Base-by-base conservation (phyloP, 1,140 invertebrate genomes). In the Dolichoris vasculosae region DNA sequence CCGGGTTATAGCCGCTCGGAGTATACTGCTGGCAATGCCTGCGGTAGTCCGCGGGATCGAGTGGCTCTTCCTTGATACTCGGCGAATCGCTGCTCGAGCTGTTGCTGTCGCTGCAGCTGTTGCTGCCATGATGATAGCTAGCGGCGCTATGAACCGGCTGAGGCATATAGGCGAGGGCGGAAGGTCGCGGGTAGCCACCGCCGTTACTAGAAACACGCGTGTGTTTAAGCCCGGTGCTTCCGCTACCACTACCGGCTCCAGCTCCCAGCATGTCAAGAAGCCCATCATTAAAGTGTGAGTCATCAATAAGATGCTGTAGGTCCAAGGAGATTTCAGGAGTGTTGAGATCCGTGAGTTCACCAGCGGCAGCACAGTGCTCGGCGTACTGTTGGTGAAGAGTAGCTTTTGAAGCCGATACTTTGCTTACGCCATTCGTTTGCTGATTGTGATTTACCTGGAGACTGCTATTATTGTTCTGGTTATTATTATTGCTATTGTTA, bases 251-350 rank as follows among this genome's bases (percentile, higher is more conserved):
- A 26, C n/a, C 69, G 43, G 30, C 32, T n/a, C 94, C 71, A 9
- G 89, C 94, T n/a, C 94, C 95, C 32, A 96, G 94, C 86, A 97
- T 97, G 88, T 98, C 97, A 86, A 96, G 95, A 89, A 97, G 94
- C 13, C 96, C 96, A 26, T 97, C 97, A 89, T 95, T 95, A 91
- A 98, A 32, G 91, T 93, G 86, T 38, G 94, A 94, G 90, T 98
- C 97, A 92, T 98, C 97, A 88, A 98, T 98, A 88, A 98, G 94
- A 90, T 97, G 96, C 89, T 97, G 97, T 83, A 98, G 94, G 89
- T 98, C 97, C 85, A 98, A 92, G 51, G 96, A 97, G 89, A 98
- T 98, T 92, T 98, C 97, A 71, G 97, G 97, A 30, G 96, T 97
- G 91, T 97, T 97, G 85, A 98, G 94, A 90, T 98, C 97, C 87